Evolutionary conservation across 2,888 invertebrate species (phyloP).

Genomic region (Argyresthia albistria): DNA sequence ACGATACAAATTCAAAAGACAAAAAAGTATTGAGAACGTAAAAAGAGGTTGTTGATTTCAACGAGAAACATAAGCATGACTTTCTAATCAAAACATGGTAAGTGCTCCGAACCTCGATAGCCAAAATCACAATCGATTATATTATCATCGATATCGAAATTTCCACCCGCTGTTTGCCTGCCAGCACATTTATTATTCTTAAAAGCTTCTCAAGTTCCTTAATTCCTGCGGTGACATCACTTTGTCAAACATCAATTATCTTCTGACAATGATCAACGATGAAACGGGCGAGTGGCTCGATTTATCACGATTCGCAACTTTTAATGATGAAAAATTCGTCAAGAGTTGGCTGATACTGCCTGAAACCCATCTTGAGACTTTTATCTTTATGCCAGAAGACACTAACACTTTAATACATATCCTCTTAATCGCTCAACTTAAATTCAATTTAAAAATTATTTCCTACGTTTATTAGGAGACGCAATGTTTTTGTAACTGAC

Average conservation of each 20-base stretch:
- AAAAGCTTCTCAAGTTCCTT: slow-evolving; percentile 53
- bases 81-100: too few species aligned
- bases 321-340: slow-evolving; percentile 1
- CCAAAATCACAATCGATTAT: slow-evolving; percentile 4
- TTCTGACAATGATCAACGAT: slow-evolving; percentile 62
- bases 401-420: too few species aligned
- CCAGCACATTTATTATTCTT: slow-evolving; percentile 51
- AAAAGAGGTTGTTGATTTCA: too few species aligned
- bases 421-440: too few species aligned
- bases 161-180: slow-evolving; percentile 21
- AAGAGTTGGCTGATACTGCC: background rate
- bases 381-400: too few species aligned
- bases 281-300: slow-evolving; percentile 30
- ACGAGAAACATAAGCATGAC: too few species aligned
- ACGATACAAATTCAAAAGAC: too few species aligned
- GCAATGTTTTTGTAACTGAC: background rate
- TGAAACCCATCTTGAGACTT: too few species aligned
- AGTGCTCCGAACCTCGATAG: background rate
- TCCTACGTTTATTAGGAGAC: background rate
- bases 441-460: too few species aligned
- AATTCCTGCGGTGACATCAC: slow-evolving; percentile 50
- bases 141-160: slow-evolving; percentile 11
- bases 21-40: too few species aligned
- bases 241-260: slow-evolving; percentile 64
- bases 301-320: slow-evolving; percentile 15